These are phyloP conservation scores for Noctua janthina DNA, from an alignment of 2,888 invertebrate genomes.

Conservation along the genomic window DNA sequence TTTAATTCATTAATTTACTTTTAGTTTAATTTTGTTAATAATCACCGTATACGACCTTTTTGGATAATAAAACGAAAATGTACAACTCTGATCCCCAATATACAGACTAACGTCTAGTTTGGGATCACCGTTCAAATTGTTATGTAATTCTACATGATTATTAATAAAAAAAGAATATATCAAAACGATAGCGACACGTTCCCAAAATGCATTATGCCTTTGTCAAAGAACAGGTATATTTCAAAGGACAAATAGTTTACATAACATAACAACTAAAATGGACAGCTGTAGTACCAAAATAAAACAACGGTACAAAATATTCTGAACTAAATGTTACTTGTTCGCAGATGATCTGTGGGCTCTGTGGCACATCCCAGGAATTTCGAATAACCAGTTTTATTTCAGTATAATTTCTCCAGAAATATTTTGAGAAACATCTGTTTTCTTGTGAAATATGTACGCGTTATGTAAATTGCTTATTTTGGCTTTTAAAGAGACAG, in stretches of 20 bases:
- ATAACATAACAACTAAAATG: slow-evolving; percentile 3
- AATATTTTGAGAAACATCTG: slow-evolving; percentile 44
- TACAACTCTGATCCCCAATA: too few species aligned
- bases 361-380: slow-evolving; percentile 6
- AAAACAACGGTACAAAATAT: slow-evolving; percentile 25
- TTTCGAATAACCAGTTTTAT: slow-evolving; percentile 26
- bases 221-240: neutral
- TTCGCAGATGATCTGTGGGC: slow-evolving; percentile 57
- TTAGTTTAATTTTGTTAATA: too few species aligned
- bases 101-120: too few species aligned
- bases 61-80: too few species aligned
- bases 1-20: too few species aligned
- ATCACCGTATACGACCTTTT: too few species aligned
- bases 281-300: slow-evolving; percentile 39
- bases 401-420: slow-evolving; percentile 45
- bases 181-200: neutral
- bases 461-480: slow-evolving; percentile 30
- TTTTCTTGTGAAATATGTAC: slow-evolving; percentile 5
- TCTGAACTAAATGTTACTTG: slow-evolving; percentile 67
- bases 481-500: slow-evolving; percentile 21
- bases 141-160: too few species aligned
- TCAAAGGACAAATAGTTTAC: neutral
- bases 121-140: too few species aligned
- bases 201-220: neutral
- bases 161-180: too few species aligned